These are phyloP conservation scores for Aphelocoma californica DNA, from an alignment of 2,797 vertebrate genomes.

Conservation along the genomic window DNA sequence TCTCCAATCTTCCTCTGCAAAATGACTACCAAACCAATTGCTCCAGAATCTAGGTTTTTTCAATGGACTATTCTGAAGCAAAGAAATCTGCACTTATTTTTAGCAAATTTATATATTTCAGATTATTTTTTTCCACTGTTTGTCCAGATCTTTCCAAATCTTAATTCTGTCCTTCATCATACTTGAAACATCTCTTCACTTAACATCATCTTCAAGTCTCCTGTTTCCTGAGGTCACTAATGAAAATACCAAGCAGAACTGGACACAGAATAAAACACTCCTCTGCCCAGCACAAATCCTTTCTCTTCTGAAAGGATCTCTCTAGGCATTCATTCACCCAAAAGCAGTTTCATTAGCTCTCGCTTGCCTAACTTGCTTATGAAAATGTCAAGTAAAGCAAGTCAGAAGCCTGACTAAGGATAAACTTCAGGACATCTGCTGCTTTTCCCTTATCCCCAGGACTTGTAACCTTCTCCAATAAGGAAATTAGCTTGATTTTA, in stretches of 20 bases:
- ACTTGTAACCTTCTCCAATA: constrained; percentile 35
- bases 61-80: not conserved
- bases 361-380: constrained; percentile 18
- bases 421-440: constrained; percentile 9
- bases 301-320: constrained; percentile 4
- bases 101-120: not conserved
- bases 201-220: not conserved
- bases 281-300: not conserved
- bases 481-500: constrained; percentile 36
- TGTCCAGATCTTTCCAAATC: not conserved
- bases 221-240: not conserved
- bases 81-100: not conserved
- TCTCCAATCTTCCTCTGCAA: constrained; percentile 31
- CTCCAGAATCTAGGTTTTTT: constrained; percentile 3
- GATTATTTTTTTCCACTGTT: not conserved
- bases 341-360: constrained; percentile 34
- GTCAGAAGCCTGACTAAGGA: constrained; percentile 32
- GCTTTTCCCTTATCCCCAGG: constrained; percentile 22
- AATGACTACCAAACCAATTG: constrained; percentile 51
- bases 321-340: constrained; percentile 1
- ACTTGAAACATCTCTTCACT: not conserved
- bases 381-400: constrained; percentile 48
- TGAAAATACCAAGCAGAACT: not conserved
- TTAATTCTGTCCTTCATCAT: not conserved
- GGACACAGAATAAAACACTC: not conserved